Percentiles rank a stretch among this genome's conserved stretches.
These are phyloP conservation scores for Gadus chalcogrammus DNA, from an alignment of 2,113 vertebrate species.

Conservation along the genomic window DNA sequence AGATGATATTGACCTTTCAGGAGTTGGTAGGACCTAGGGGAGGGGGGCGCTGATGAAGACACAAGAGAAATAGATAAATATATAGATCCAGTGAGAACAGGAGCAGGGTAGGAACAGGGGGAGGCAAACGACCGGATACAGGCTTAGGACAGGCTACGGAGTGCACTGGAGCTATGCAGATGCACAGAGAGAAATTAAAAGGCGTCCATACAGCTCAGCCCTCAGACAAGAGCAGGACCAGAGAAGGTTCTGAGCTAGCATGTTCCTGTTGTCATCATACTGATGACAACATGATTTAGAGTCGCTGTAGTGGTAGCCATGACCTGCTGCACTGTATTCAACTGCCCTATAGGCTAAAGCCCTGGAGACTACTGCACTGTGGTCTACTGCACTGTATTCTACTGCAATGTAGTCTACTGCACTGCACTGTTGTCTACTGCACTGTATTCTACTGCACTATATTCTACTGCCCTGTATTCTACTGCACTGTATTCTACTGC, in stretches of 20 bases:
- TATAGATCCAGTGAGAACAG: neutral
- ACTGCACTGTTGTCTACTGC: too few relatives aligned
- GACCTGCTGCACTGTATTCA: too few relatives aligned
- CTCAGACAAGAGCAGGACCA: constrained; percentile 55
- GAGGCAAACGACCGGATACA: too few relatives aligned
- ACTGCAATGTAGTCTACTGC: too few relatives aligned
- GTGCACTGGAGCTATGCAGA: neutral
- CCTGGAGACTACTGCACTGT: too few relatives aligned
- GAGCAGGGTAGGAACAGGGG: too few relatives aligned
- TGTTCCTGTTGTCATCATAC: constrained; percentile 41
- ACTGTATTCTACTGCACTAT: too few relatives aligned
- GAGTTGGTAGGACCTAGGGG: constrained; percentile 6
- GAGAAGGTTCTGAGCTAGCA: constrained; percentile 37
- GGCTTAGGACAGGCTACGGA: too few relatives aligned
- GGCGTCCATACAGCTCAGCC: constrained; percentile 45
- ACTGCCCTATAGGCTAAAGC: too few relatives aligned
- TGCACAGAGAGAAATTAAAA: constrained; percentile 26
- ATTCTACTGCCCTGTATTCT: too few relatives aligned
- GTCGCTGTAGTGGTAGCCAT: constrained; percentile 5
- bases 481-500: too few relatives aligned
- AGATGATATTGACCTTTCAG: constrained; percentile 66
- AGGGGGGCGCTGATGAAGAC: neutral
- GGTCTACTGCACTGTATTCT: too few relatives aligned
- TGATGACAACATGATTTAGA: constrained; percentile 31
- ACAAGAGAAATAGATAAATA: neutral